phyloP scores from a whole-genome alignment of 2,797 vertebrate genomes.

The Poeciliopsis presidionis region DNA sequence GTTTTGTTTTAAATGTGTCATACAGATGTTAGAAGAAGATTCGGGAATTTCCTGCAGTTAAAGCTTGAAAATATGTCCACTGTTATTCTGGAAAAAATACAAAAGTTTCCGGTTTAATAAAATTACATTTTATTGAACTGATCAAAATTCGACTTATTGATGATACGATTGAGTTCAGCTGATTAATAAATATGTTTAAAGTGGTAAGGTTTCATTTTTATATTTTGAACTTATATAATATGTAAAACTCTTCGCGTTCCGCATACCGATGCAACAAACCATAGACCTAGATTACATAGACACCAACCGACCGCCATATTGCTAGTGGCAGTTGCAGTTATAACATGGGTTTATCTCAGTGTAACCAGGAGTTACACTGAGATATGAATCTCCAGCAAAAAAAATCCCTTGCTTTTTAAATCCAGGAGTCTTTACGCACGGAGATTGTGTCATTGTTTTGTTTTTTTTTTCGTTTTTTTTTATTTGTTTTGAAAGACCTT shows the following conservation, averaged over 20 bases:
- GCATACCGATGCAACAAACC: not conserved
- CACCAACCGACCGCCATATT: not conserved
- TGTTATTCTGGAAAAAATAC: conserved; percentile 1
- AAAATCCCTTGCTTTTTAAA: not conserved
- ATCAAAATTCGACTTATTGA: not conserved
- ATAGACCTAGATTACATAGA: not conserved
- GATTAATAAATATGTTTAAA: not conserved
- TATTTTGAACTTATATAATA: not conserved
- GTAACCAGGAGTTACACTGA: not conserved
- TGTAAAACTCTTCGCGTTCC: not conserved
- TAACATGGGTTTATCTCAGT: no score
- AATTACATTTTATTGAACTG: not conserved
- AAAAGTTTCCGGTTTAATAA: not conserved
- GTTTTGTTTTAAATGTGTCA: not conserved
- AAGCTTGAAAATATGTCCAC: not conserved
- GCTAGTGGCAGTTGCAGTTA: not conserved
- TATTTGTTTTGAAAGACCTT: no score
- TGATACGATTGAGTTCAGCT: not conserved
- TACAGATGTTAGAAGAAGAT: not conserved
- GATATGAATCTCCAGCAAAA: not conserved
- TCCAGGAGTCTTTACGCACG: not conserved
- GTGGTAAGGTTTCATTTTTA: not conserved
- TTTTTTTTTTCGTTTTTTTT: no score
- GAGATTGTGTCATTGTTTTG: no score
- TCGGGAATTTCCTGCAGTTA: no score